Conservation (phyloP, 2,113 vertebrate species). For the Lycaon pictus region DNA sequence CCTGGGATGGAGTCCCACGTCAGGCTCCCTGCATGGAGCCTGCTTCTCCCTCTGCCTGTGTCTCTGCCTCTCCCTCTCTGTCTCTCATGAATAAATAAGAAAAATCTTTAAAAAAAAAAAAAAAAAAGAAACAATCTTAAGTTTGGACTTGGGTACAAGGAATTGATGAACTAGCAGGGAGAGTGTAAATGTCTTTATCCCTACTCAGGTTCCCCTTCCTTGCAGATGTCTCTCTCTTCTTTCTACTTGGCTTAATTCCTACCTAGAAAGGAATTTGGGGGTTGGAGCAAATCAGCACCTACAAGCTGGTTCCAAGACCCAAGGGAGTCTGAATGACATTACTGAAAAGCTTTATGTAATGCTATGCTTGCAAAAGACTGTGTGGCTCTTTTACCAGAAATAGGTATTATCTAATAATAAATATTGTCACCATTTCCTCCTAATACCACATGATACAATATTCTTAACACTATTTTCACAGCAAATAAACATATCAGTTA, state of each 20-base stretch:
- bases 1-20: too few relatives aligned
- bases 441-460: neutral
- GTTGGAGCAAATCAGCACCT: neutral
- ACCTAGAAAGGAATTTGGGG: neutral
- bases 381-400: neutral
- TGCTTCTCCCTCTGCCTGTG: too few relatives aligned
- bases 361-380: neutral
- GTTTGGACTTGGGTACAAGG: neutral
- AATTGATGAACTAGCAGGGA: neutral
- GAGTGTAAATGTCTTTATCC: neutral
- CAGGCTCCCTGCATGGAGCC: too few relatives aligned
- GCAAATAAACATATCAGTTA: neutral
- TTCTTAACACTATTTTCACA: slow-evolving; percentile 29
- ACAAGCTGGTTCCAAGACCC: neutral
- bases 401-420: neutral
- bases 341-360: neutral
- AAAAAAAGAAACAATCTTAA: neutral
- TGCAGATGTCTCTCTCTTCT: neutral
- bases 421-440: neutral
- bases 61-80: too few relatives aligned
- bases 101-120: too few relatives aligned
- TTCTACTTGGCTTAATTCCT: neutral
- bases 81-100: too few relatives aligned
- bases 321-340: neutral
- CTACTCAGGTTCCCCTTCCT: neutral